These are phyloP conservation scores for Campodea augens DNA, from an alignment of 1,140 invertebrate genomes.

Conservation along the genomic window DNA sequence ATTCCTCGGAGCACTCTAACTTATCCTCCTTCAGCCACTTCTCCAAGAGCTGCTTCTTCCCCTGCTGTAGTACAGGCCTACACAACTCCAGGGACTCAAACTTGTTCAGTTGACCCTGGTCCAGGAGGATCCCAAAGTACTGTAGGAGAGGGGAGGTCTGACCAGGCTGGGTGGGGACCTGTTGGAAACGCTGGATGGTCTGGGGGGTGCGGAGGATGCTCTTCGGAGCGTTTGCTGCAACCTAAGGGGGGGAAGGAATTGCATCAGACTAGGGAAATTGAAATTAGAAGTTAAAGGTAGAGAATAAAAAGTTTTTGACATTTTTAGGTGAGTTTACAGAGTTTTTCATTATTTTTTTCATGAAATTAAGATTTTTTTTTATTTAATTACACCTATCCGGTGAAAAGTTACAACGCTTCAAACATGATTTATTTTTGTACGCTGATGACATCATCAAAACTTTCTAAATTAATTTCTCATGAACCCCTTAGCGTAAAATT, in stretches of 20 bases:
- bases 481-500: no score
- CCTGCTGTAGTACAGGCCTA: conserved; percentile 76
- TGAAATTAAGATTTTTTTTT: no score
- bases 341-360: no score
- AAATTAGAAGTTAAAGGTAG: no score
- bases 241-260: conserved; percentile 26
- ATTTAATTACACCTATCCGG: no score
- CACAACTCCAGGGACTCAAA: conserved; percentile 96
- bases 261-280: neutral
- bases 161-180: conserved; percentile 79
- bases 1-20: conserved; percentile 94
- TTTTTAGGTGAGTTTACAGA: no score
- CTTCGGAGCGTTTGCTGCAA: conserved; percentile 94
- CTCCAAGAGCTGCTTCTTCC: conserved; percentile 87
- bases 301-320: no score
- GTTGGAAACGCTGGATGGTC: conserved; percentile 96
- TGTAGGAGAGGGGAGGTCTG: conserved; percentile 90
- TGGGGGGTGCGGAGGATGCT: conserved; percentile 91
- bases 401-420: no score
- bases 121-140: conserved; percentile 95
- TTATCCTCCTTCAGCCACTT: conserved; percentile 99
- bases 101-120: conserved; percentile 76
- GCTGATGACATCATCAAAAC: no score
- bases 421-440: no score
- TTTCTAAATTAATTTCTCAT: no score